phyloP scores from a whole-genome alignment of 2,888 invertebrate genomes.

The Clistopyga incitator region DNA sequence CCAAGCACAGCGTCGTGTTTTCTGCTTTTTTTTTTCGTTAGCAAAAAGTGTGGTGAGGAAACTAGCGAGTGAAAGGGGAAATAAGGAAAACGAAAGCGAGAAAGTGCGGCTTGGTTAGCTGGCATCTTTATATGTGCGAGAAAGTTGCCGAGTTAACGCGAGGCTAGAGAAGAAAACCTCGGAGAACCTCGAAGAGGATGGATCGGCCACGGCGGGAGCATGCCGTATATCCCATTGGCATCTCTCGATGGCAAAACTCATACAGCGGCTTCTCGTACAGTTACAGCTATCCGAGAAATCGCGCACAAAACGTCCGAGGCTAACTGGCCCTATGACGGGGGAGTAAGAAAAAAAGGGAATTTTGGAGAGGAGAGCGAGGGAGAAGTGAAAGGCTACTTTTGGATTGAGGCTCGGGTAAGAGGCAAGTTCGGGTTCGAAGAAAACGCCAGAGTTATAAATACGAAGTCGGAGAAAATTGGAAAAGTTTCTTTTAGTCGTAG shows the following conservation, averaged over 20 bases:
- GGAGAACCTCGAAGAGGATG: not conserved
- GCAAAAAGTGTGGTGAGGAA: not conserved
- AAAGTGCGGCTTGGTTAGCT: not conserved
- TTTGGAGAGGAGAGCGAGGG: slow-evolving; percentile 5
- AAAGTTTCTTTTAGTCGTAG: slow-evolving; percentile 70
- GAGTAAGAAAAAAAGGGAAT: slow-evolving; percentile 37
- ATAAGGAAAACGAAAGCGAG: slow-evolving; percentile 36
- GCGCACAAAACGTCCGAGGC: slow-evolving; percentile 51
- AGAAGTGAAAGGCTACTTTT: slow-evolving; percentile 47
- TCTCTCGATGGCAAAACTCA: slow-evolving; percentile 10
- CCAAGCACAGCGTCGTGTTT: slow-evolving; percentile 16
- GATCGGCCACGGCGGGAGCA: not conserved
- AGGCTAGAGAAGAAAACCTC: not conserved
- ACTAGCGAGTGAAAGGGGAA: slow-evolving; percentile 3
- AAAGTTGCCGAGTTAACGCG: slow-evolving; percentile 34
- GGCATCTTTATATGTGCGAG: slow-evolving; percentile 30
- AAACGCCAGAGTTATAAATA: slow-evolving; percentile 77
- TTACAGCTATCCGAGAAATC: slow-evolving; percentile 59
- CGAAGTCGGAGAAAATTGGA: slow-evolving; percentile 78
- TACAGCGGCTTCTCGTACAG: not conserved
- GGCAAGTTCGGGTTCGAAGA: slow-evolving; percentile 45
- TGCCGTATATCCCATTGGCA: not conserved
- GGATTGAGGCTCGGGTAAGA: slow-evolving; percentile 37
- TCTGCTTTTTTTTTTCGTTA: not conserved
- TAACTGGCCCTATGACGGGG: slow-evolving; percentile 43